phyloP scores from a whole-genome alignment of 2,888 invertebrate species.

The Erynnis tages region DNA sequence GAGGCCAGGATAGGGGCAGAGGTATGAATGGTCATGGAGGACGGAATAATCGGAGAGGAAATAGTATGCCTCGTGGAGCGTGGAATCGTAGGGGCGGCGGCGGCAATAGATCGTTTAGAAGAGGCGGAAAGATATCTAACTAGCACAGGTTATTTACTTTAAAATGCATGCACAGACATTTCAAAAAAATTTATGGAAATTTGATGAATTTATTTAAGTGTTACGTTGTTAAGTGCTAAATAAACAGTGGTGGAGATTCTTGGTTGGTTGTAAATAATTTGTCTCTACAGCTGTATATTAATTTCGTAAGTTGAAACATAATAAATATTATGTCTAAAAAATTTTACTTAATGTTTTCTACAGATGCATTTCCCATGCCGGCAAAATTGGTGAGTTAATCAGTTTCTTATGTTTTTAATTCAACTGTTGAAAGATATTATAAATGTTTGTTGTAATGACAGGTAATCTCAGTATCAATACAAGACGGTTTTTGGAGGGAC shows the following conservation, averaged over 20 bases:
- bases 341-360: constrained; percentile 54
- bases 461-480: constrained; percentile 49
- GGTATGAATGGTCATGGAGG: constrained; percentile 43
- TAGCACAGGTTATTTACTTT: constrained; percentile 43
- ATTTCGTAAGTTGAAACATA: constrained; percentile 64
- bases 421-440: constrained; percentile 40
- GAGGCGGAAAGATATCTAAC: constrained; percentile 67
- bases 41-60: constrained; percentile 40
- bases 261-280: constrained; percentile 74
- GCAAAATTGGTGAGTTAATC: constrained; percentile 64
- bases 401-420: constrained; percentile 50
- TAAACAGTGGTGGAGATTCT: constrained; percentile 57
- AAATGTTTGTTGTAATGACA: constrained; percentile 49
- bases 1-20: constrained; percentile 50
- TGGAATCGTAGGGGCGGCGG: constrained; percentile 60
- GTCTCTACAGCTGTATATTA: constrained; percentile 69
- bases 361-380: constrained; percentile 46
- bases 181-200: no score
- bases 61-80: constrained; percentile 50
- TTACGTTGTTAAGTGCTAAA: constrained; percentile 65
- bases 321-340: constrained; percentile 43
- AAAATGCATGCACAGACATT: constrained; percentile 51
- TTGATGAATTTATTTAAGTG: constrained; percentile 43
- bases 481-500: not conserved
- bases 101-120: constrained; percentile 59